These are phyloP conservation scores for Acrobasis repandana DNA, from an alignment of 2,888 invertebrate genomes.

Conservation along the genomic window DNA sequence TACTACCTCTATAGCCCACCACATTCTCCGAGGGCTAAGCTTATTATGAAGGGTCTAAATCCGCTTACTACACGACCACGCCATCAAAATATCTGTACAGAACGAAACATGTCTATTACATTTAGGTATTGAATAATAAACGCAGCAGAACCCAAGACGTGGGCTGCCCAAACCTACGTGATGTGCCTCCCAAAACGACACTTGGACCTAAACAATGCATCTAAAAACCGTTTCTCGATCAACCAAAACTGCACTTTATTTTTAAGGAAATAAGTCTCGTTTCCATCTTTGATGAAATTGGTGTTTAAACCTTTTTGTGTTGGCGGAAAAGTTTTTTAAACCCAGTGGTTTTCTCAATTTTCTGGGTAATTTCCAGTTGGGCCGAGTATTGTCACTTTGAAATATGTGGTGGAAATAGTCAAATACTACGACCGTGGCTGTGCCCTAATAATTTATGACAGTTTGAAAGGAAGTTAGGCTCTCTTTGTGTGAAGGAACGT, in stretches of 20 bases:
- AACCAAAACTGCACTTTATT: constrained; percentile 16
- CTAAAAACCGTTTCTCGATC: neutral
- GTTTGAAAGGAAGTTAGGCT: constrained; percentile 24
- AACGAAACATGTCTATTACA: constrained; percentile 34
- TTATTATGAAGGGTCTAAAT: constrained; percentile 6
- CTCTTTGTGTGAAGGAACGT: constrained; percentile 14
- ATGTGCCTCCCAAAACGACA: constrained; percentile 23
- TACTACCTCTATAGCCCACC: neutral
- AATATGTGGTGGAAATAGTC: constrained; percentile 34
- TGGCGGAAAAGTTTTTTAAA: constrained; percentile 29
- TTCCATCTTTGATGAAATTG: constrained; percentile 6
- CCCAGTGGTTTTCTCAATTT: constrained; percentile 27
- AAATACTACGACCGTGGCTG: constrained; percentile 21
- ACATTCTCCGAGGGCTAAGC: neutral
- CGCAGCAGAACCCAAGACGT: constrained; percentile 32
- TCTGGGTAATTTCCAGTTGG: constrained; percentile 26
- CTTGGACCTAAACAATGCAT: constrained; percentile 27
- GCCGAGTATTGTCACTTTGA: constrained; percentile 31
- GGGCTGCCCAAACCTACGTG: constrained; percentile 34
- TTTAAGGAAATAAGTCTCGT: neutral
- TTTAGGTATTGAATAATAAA: constrained; percentile 41
- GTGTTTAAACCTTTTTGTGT: neutral
- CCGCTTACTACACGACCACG: constrained; percentile 4
- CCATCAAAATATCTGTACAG: constrained; percentile 19
- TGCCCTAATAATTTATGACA: constrained; percentile 32